phyloP scores from a whole-genome alignment of 2,113 vertebrate genomes.

The Tetrax tetrax region DNA sequence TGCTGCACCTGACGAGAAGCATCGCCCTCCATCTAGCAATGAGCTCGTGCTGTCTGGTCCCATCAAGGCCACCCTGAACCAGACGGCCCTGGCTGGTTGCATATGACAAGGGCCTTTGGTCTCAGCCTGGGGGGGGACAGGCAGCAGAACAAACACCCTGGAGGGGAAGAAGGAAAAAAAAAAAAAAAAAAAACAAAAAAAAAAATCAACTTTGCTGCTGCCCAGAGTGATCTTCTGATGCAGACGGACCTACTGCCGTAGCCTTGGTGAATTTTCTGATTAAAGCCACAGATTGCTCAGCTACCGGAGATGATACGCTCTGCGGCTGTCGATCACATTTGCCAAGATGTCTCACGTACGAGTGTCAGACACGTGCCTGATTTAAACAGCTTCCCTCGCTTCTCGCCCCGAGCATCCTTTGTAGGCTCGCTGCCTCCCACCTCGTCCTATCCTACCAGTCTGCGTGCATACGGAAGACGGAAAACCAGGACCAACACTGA shows the following conservation, averaged over 20 bases:
- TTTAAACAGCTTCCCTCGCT: background rate
- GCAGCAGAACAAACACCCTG: background rate
- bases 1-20: background rate
- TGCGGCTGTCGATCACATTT: background rate
- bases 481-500: background rate
- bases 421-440: background rate
- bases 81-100: background rate
- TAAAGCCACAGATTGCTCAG: background rate
- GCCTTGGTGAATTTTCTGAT: background rate
- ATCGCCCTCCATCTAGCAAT: background rate
- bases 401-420: background rate
- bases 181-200: background rate
- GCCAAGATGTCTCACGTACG: background rate
- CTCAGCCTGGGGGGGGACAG: background rate
- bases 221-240: background rate
- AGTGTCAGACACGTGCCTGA: fast-evolving
- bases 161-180: fast-evolving
- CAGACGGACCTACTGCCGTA: background rate
- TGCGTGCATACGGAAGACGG: background rate
- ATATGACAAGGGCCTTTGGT: background rate
- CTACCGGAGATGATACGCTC: background rate
- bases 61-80: background rate
- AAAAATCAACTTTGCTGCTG: background rate
- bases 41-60: background rate
- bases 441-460: background rate